Evolutionary conservation across 2,113 vertebrate genomes (phyloP), one percentile per base, ranked within the genome.

Genomic region (Forbesichthys agassizii): DNA sequence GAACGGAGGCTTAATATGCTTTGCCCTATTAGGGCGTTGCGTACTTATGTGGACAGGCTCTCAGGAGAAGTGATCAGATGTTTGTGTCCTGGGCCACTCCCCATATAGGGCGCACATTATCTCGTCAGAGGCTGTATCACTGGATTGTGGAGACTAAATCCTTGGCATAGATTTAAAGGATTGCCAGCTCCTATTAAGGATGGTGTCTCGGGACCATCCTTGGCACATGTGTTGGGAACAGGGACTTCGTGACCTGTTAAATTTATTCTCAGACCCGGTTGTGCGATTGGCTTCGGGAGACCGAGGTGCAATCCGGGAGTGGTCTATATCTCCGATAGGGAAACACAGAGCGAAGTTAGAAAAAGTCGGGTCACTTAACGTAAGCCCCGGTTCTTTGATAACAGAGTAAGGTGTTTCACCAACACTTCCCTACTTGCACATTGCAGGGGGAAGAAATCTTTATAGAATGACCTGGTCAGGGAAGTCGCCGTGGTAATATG

Each of bases 51-150:
- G 12, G 49, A 33, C 6, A 58, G 47, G 47, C 16, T 0, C 48
- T 58, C 27, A 71, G 55, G 11, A 66, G 53, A 60, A 49, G 8
- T 10, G 63, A 52, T 27, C 48, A 59, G 56, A 48, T 66, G 48
- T 74, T 56, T 16, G 49, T 48, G 58, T 61, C 42, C 13, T 61
- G 57, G 14, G 7, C 51, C 8, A 42, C 11, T 27, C 12, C 51
- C 9, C 48, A 73, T 3, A 16, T 16, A 56, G 36, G 11, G 10
- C 54, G 49, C 14, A 20, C 42, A 48, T 36, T 71, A 7, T 64
- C 33, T 27, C 27, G 2, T 27, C 27, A 27, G 27, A 27, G 27
- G 27, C 27, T 27, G 27, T 3, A 27, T 27, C 27, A 27, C 27
- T 27, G 27, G 27, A 27, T 27, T 27, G 27, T 27, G 27, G 27